Evolutionary conservation across 2,797 vertebrate genomes (phyloP).

Genomic region (Echeneis naucrates): DNA sequence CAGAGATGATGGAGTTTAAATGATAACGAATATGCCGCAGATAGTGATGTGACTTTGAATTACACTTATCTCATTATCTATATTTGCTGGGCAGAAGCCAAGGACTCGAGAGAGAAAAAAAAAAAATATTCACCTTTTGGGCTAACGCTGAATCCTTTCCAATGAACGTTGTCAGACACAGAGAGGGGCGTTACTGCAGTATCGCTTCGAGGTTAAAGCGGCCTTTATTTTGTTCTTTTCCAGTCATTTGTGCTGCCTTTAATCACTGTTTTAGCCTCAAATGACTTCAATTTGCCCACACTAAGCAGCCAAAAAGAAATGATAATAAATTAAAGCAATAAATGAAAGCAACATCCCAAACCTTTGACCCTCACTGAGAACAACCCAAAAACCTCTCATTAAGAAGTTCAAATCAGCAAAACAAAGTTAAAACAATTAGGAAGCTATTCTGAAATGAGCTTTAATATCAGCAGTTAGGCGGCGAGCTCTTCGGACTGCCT

Average conservation of each 20-base stretch:
- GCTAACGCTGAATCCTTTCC: conserved; percentile 21
- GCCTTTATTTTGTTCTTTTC: conserved; percentile 24
- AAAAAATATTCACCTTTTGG: not conserved
- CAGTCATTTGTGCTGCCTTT: conserved; percentile 35
- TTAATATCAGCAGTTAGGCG: conserved; percentile 57
- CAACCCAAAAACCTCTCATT: conserved; percentile 26
- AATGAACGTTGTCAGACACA: conserved; percentile 26
- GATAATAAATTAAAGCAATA: conserved; percentile 34
- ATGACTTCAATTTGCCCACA: conserved; percentile 7
- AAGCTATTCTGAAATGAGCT: conserved; percentile 31
- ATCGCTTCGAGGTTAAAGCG: conserved; percentile 1
- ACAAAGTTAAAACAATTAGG: conserved; percentile 69
- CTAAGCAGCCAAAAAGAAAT: too few relatives aligned
- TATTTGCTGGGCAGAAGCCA: not conserved
- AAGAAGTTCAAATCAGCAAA: conserved; percentile 55
- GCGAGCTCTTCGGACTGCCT: conserved; percentile 46
- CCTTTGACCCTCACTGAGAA: conserved; percentile 38
- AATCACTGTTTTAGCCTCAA: conserved; percentile 43
- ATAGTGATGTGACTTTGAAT: conserved; percentile 45
- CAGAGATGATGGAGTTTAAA: conserved; percentile 47
- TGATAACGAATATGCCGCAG: conserved; percentile 20
- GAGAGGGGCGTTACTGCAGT: conserved; percentile 9
- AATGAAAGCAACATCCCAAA: conserved; percentile 48
- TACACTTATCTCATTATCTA: conserved; percentile 24
- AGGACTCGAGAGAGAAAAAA: not conserved